Conservation (phyloP, 2,797 vertebrate species). For the Enteromius fasciolatus region DNA sequence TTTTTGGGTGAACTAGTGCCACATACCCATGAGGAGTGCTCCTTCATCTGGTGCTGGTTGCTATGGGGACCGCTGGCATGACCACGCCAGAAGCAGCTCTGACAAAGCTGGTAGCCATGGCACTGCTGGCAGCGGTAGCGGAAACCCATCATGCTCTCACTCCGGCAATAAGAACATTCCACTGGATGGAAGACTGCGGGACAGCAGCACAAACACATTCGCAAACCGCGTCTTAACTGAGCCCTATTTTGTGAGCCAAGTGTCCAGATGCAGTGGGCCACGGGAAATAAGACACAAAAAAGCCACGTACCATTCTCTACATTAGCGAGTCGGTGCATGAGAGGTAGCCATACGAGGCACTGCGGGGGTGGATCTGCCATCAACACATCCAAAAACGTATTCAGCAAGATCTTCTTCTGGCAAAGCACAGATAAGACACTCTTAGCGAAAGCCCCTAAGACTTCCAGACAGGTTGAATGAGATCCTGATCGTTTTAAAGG, state of each 20-base stretch:
- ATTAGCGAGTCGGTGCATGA: slow-evolving; percentile 96
- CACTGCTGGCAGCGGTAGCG: slow-evolving; percentile 98
- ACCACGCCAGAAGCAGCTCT: slow-evolving; percentile 96
- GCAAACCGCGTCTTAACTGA: background rate
- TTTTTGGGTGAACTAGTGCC: slow-evolving; percentile 6
- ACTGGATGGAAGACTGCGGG: slow-evolving; percentile 96
- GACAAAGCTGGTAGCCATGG: slow-evolving; percentile 98
- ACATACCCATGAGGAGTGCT: slow-evolving; percentile 96
- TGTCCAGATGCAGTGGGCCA: background rate
- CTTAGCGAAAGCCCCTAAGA: slow-evolving; percentile 2
- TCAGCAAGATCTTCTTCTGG: slow-evolving; percentile 95
- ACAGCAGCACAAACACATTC: background rate
- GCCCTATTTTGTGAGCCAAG: background rate
- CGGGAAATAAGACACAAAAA: slow-evolving; percentile 22
- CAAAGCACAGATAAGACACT: slow-evolving; percentile 49
- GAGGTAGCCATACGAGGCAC: slow-evolving; percentile 98
- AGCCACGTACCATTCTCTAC: slow-evolving; percentile 89
- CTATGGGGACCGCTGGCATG: slow-evolving; percentile 93
- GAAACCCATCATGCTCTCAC: slow-evolving; percentile 99
- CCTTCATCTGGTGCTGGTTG: slow-evolving; percentile 99
- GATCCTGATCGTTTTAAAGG: slow-evolving; percentile 16
- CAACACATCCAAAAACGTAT: slow-evolving; percentile 94
- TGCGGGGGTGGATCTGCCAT: slow-evolving; percentile 97
- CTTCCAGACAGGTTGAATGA: slow-evolving; percentile 13
- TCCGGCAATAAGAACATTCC: slow-evolving; percentile 95